These are phyloP conservation scores for Drosophila algonquin DNA, from an alignment of 2,888 invertebrate genomes.

Conservation along the genomic window DNA sequence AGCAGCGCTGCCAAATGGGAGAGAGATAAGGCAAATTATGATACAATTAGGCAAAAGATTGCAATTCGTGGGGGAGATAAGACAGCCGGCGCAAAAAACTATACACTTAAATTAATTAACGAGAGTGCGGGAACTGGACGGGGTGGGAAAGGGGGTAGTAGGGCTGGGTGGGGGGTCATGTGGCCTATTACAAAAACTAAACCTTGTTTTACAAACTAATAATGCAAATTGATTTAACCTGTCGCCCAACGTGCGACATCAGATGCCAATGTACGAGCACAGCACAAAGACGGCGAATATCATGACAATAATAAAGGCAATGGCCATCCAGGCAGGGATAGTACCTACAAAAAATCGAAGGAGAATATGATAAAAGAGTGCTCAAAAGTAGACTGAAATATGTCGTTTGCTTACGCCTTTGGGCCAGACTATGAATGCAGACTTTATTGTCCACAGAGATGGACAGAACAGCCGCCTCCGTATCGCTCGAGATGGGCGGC, in stretches of 20 bases:
- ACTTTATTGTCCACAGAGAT: conserved; percentile 98
- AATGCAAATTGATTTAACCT: conserved; percentile 60
- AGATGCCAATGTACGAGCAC: conserved; percentile 93
- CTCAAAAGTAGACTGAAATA: too few relatives aligned
- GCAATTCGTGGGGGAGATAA: conserved; percentile 55
- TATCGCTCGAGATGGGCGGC: conserved; percentile 89
- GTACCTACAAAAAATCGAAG: conserved; percentile 86
- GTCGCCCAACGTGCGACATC: conserved; percentile 76
- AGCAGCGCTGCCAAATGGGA: conserved; percentile 23
- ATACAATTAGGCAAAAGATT: conserved; percentile 52
- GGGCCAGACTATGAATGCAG: conserved; percentile 93
- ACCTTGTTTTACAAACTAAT: conserved; percentile 55
- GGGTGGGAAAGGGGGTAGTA: background rate
- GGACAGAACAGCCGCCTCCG: conserved; percentile 95
- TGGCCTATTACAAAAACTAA: conserved; percentile 44
- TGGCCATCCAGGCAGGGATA: conserved; percentile 92
- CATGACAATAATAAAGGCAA: conserved; percentile 89
- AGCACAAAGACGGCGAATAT: conserved; percentile 91
- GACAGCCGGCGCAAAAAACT: conserved; percentile 57
- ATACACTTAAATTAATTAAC: conserved; percentile 72
- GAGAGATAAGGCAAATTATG: conserved; percentile 43
- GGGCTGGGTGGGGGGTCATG: background rate
- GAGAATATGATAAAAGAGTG: background rate
- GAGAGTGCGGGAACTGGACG: conserved; percentile 5
- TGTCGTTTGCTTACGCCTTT: conserved; percentile 87